A percentile compares a stretch with the other conserved stretches of the same genome.
Conservation (phyloP, 2,888 invertebrate species). For the Hermodice carunculata region DNA sequence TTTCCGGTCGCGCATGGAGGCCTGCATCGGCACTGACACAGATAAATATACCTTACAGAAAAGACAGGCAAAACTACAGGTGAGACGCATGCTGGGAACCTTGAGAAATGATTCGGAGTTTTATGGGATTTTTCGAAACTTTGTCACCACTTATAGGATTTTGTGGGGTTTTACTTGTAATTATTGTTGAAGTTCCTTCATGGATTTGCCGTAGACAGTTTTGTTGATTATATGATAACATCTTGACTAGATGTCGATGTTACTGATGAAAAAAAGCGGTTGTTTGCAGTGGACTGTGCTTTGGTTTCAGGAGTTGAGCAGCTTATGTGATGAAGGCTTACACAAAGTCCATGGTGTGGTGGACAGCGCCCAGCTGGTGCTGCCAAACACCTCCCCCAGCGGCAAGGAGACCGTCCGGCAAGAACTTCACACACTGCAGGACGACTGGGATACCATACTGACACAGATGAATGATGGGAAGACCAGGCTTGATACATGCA, state of each 20-base stretch:
- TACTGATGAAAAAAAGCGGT: no score
- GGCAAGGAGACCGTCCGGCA: conserved; percentile 90
- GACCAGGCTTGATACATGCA: conserved; percentile 84
- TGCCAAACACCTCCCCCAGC: conserved; percentile 89
- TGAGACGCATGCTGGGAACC: no score
- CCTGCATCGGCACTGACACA: conserved; percentile 86
- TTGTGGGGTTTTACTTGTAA: no score
- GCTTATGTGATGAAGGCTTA: conserved; percentile 50
- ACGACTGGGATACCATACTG: conserved; percentile 89
- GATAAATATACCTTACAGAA: conserved; percentile 86
- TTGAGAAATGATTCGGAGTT: no score
- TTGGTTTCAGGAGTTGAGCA: conserved; percentile 50
- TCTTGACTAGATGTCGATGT: not conserved
- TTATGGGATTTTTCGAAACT: no score
- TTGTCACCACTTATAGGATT: no score
- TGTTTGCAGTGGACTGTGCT: no score
- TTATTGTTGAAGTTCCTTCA: no score
- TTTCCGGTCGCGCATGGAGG: conserved; percentile 86
- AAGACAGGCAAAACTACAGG: conserved; percentile 80
- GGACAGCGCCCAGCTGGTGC: conserved; percentile 61
- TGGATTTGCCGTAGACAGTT: no score
- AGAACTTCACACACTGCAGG: conserved; percentile 84
- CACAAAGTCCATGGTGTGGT: conserved; percentile 54
- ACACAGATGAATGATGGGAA: conserved; percentile 80
- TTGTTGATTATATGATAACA: not conserved